Percentiles rank a stretch among this genome's conserved stretches.
phyloP scores from a whole-genome alignment of 2,888 invertebrate genomes.

The Idaea biselata region DNA sequence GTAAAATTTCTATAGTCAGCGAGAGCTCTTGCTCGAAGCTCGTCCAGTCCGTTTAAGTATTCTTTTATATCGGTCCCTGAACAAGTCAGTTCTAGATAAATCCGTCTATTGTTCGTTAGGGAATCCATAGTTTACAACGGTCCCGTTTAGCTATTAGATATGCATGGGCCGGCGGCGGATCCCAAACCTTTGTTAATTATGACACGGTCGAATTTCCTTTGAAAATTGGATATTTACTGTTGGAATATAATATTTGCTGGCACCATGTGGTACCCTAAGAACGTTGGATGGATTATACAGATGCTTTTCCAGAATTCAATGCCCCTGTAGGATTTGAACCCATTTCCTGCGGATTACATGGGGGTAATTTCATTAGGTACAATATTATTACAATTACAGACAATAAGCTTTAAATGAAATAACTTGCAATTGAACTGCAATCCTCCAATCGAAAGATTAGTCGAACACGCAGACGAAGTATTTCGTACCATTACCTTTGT shows the following conservation, averaged over 20 bases:
- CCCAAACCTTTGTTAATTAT: constrained; percentile 71
- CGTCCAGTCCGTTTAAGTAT: background rate
- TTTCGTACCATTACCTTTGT: too few relatives aligned
- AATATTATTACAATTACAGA: too few relatives aligned
- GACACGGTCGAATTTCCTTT: constrained; percentile 51
- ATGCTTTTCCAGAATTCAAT: too few relatives aligned
- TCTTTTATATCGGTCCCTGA: background rate
- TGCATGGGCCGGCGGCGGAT: constrained; percentile 54
- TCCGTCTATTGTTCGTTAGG: constrained; percentile 18
- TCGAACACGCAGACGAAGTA: too few relatives aligned
- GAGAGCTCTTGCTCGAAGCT: background rate
- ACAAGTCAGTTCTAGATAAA: constrained; percentile 21
- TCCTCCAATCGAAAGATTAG: too few relatives aligned
- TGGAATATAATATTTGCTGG: constrained; percentile 27
- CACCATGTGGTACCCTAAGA: background rate
- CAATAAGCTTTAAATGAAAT: too few relatives aligned
- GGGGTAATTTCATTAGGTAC: too few relatives aligned
- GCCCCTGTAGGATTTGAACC: too few relatives aligned
- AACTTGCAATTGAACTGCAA: too few relatives aligned
- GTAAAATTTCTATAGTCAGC: background rate
- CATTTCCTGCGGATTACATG: too few relatives aligned
- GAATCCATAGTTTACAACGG: constrained; percentile 52
- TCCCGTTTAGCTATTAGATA: constrained; percentile 57
- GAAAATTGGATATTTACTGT: constrained; percentile 59
- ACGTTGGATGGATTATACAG: too few relatives aligned